These are phyloP conservation scores for Clarias fuscus DNA, from an alignment of 2,797 vertebrate species.

Conservation along the genomic window DNA sequence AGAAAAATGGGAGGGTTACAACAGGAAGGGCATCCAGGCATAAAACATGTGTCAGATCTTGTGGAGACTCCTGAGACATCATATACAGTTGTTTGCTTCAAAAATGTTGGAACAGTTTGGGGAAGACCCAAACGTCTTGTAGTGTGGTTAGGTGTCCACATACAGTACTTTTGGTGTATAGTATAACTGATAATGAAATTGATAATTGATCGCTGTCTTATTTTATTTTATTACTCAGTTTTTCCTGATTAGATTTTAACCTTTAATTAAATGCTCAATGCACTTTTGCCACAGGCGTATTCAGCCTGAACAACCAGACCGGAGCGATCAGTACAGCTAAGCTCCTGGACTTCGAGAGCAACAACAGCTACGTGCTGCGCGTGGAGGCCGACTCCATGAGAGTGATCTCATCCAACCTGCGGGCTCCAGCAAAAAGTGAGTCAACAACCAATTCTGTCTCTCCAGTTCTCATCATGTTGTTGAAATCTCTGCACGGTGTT, in stretches of 20 bases:
- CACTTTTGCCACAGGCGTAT: slow-evolving; percentile 73
- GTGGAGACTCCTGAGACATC: too few relatives aligned
- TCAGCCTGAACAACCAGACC: slow-evolving; percentile 84
- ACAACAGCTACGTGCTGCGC: slow-evolving; percentile 80
- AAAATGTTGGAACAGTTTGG: neutral
- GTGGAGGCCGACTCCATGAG: slow-evolving; percentile 92
- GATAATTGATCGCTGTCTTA: neutral
- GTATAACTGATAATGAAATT: neutral
- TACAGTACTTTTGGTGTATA: neutral
- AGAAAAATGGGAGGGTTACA: too few relatives aligned
- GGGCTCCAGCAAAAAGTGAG: slow-evolving; percentile 94
- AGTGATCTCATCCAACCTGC: slow-evolving; percentile 86
- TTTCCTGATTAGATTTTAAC: neutral
- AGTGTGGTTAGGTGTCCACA: neutral
- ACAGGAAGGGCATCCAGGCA: too few relatives aligned
- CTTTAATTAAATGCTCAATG: neutral
- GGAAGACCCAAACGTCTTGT: neutral
- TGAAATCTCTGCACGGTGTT: neutral
- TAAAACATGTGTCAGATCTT: too few relatives aligned
- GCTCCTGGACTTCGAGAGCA: slow-evolving; percentile 86
- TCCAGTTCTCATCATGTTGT: neutral
- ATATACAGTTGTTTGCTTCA: neutral
- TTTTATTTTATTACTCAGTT: neutral
- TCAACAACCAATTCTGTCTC: slow-evolving; percentile 19
- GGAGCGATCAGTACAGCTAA: slow-evolving; percentile 85